These are phyloP conservation scores for Atractosteus spatula DNA, from an alignment of 2,113 vertebrate genomes.

Conservation along the genomic window DNA sequence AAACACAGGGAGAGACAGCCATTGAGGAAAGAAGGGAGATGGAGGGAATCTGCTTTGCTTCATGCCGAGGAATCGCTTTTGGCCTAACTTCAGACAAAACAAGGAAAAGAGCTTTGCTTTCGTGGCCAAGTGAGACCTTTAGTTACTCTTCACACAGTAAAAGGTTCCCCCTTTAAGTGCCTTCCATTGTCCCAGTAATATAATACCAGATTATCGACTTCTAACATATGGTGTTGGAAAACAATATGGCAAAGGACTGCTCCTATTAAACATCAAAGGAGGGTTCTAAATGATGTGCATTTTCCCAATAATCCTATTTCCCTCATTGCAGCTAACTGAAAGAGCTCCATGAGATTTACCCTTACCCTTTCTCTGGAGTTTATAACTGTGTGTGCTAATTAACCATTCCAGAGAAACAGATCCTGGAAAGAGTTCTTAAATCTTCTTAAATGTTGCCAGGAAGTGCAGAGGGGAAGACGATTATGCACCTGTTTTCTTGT, in stretches of 20 bases:
- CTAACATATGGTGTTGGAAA: slow-evolving; percentile 28
- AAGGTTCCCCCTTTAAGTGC: background rate
- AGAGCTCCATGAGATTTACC: slow-evolving; percentile 45
- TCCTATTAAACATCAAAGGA: slow-evolving; percentile 58
- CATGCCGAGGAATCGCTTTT: background rate
- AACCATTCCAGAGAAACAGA: slow-evolving; percentile 16
- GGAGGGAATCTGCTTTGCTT: background rate
- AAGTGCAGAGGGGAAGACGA: no score
- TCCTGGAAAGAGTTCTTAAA: background rate
- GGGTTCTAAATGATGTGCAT: slow-evolving; percentile 30
- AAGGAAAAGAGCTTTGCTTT: background rate
- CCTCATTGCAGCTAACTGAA: slow-evolving; percentile 48
- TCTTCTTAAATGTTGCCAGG: no score
- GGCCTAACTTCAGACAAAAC: background rate
- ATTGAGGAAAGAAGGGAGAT: background rate
- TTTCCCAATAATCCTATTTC: slow-evolving; percentile 36
- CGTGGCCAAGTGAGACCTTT: slow-evolving; percentile 4
- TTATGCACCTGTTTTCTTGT: no score
- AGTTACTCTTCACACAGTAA: slow-evolving; percentile 1
- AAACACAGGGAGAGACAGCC: background rate
- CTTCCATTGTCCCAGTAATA: slow-evolving; percentile 13
- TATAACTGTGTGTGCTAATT: slow-evolving; percentile 54
- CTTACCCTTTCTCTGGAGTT: slow-evolving; percentile 36
- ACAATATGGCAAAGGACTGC: slow-evolving; percentile 18
- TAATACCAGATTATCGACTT: slow-evolving; percentile 31